Evolutionary conservation across 2,797 vertebrate species (phyloP).

Genomic region (Sebastes oblongus): DNA sequence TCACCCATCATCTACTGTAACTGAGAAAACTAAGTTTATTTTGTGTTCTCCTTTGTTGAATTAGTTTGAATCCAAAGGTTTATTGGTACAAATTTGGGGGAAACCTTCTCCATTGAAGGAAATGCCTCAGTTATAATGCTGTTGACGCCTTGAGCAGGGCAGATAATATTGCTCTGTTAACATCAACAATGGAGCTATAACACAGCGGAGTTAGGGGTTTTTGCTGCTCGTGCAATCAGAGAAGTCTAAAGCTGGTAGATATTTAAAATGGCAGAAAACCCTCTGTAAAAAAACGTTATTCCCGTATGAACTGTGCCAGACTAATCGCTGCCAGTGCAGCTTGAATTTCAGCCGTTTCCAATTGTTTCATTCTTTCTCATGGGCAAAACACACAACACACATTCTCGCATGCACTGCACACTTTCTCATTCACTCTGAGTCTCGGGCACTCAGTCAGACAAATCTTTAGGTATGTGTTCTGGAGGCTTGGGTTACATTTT

Average conservation of each 20-base stretch:
- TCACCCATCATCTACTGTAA: not conserved
- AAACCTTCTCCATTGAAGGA: slow-evolving; percentile 57
- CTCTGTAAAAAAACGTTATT: slow-evolving; percentile 55
- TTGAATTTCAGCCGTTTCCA: slow-evolving; percentile 71
- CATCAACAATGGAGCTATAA: slow-evolving; percentile 49
- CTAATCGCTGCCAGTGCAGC: slow-evolving; percentile 55
- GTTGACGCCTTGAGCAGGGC: slow-evolving; percentile 40
- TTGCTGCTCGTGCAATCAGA: slow-evolving; percentile 41
- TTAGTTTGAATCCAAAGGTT: slow-evolving; percentile 25
- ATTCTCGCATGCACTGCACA: slow-evolving; percentile 41
- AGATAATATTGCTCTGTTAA: slow-evolving; percentile 47
- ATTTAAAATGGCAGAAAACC: slow-evolving; percentile 65
- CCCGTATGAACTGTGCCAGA: slow-evolving; percentile 49
- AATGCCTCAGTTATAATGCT: slow-evolving; percentile 59
- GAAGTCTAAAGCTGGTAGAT: slow-evolving; percentile 52
- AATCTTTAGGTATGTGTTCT: slow-evolving; percentile 15
- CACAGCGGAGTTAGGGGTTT: slow-evolving; percentile 21
- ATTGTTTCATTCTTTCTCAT: slow-evolving; percentile 61
- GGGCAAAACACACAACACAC: slow-evolving; percentile 38
- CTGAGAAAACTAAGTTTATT: not conserved
- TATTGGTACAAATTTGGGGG: slow-evolving; percentile 45
- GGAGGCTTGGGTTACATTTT: not conserved
- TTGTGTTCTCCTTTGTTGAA: slow-evolving; percentile 16
- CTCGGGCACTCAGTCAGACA: not conserved
- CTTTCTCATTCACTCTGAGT: slow-evolving; percentile 23